Evolutionary conservation across 2,888 invertebrate species (phyloP).

Genomic region (Mylabris sibirica): DNA sequence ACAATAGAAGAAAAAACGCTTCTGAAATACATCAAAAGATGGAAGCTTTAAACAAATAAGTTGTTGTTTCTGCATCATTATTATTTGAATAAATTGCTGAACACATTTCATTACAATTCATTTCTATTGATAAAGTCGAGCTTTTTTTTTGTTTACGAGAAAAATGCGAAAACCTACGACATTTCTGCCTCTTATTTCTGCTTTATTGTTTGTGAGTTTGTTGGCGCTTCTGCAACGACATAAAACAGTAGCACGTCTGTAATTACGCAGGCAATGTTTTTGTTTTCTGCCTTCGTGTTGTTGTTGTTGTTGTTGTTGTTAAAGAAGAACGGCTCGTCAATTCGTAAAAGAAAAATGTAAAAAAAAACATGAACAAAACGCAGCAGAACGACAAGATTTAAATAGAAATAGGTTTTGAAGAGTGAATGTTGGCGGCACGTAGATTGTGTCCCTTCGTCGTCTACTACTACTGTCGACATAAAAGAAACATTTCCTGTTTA

Average conservation of each 20-base stretch:
- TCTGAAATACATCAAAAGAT: not conserved
- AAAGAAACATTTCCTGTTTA: constrained; percentile 51
- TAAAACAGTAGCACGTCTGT: not conserved
- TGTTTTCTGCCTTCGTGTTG: not conserved
- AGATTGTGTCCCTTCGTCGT: constrained; percentile 37
- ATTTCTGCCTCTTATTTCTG: not conserved
- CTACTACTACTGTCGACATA: constrained; percentile 39
- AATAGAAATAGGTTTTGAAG: constrained; percentile 34
- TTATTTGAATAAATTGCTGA: not conserved
- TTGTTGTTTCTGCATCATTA: not conserved
- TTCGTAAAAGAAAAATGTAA: constrained; percentile 17
- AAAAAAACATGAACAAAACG: not conserved
- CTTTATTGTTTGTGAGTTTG: constrained; percentile 2
- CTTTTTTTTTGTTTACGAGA: not conserved
- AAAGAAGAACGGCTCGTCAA: constrained; percentile 17
- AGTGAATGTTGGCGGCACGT: constrained; percentile 41
- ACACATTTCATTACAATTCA: not conserved
- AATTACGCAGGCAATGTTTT: constrained; percentile 8
- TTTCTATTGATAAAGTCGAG: not conserved
- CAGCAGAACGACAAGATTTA: constrained; percentile 30
- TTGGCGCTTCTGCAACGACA: not conserved
- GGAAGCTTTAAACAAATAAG: not conserved
- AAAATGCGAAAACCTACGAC: not conserved
- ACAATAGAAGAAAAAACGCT: not conserved
- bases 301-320: constrained; percentile 17